Base-by-base conservation (phyloP, 2,888 invertebrate species). In the Heliconius charithonia region DNA sequence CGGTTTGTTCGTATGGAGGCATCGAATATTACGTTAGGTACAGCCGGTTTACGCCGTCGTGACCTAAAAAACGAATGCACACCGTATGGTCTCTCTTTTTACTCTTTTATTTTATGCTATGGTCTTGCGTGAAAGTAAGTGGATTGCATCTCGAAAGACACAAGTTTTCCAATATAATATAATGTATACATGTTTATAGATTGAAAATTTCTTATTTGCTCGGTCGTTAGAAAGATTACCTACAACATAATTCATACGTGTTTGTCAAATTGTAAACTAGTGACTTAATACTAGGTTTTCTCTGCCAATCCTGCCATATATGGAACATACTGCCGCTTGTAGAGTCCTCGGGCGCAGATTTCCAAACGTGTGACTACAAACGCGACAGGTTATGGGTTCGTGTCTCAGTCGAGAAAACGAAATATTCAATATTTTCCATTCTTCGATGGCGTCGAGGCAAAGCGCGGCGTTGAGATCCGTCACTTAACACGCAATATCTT, bases 11-110 rank as follows among this genome's bases (percentile, higher is more conserved):
- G 69, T 32, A 72, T 66, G 70, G 77, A 72, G 59, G 63, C 72
- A 77, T 81, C 59, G 69, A 66, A 72, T 78, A 66, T 27, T 75
- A 74, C 66, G 67, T 77, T 37, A 9, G 37, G 37, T 51, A 71
- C 19, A 76, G 80, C 78, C 78, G 80, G 81, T 81, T 76, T 80
- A 32, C 27, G 19, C 37, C 32, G 66, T 69, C 73, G 75, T 76
- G 80, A 80, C 78, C 80, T 71, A 78, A 74, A 73, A 81, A 79
- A 45, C 73, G 37, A 66, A 77, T 75, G 72, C 45, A 70, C 73
- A 77, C 67, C 73, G 29, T 78, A 51, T 71, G 72, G 67, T 67
- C 71, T 80, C 63, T 70, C 70, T 79, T 74, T 74, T 71, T 66
- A 66, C 73, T 51, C 77, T 76, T 51, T 51, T 51, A 51, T 51